Percentiles rank a stretch among this genome's conserved stretches.
phyloP scores from a whole-genome alignment of 2,113 vertebrate species.

The Tragelaphus scriptus region DNA sequence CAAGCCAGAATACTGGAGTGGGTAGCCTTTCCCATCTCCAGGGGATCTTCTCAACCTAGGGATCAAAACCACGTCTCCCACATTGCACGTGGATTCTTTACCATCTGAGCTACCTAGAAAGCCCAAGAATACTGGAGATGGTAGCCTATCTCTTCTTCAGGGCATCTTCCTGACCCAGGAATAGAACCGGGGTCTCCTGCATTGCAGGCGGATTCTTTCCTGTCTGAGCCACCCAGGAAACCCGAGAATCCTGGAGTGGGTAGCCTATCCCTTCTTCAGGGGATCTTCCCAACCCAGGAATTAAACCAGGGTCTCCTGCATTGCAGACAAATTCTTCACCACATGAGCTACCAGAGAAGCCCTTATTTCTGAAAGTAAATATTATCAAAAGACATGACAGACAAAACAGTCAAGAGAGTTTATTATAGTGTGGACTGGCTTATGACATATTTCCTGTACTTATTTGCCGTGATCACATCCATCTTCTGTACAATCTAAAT shows the following conservation, averaged over 20 bases:
- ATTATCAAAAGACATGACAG: not conserved
- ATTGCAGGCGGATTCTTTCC: not conserved
- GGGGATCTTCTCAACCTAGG: not conserved
- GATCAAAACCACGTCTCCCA: accelerated
- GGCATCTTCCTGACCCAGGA: not conserved
- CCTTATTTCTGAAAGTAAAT: not conserved
- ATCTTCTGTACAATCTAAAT: not conserved
- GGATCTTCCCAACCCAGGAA: not conserved
- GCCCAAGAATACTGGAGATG: not conserved
- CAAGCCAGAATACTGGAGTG: not conserved
- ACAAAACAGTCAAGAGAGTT: not conserved
- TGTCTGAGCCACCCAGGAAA: not conserved
- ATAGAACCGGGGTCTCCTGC: not conserved
- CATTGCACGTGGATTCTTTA: not conserved
- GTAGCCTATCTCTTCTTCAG: not conserved
- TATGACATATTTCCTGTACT: not conserved
- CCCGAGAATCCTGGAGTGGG: not conserved
- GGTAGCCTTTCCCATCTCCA: not conserved
- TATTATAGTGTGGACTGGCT: not conserved
- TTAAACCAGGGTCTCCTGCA: accelerated
- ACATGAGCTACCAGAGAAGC: not conserved
- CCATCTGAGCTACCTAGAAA: not conserved
- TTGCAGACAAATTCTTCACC: not conserved
- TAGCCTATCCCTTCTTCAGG: not conserved
- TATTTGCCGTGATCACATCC: not conserved